Base-by-base conservation (phyloP, 2,888 invertebrate species). In the Leptothorax acervorum region DNA sequence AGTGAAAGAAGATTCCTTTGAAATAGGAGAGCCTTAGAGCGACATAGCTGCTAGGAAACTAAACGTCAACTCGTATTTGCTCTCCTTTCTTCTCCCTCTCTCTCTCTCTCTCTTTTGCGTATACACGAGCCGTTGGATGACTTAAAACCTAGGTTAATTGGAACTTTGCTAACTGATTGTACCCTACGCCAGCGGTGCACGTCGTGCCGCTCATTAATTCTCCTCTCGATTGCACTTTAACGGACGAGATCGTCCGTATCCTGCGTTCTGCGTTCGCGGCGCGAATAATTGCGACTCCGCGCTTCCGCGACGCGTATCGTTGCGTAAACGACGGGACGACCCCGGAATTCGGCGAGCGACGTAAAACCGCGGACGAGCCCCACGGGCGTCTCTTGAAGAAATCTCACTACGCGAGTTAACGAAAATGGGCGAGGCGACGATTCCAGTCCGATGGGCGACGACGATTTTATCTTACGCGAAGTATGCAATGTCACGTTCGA, bases 141-240 rank as follows among this genome's bases (percentile, higher is more conserved):
- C 86, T 88, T 88, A 87, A 87, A 89, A 91, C 88, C 92, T 89
- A 92, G 82, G 90, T 90, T 91, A 91, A 93, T 92, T 92, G 92
- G 91, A 93, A 93, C 92, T 94, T 93, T 92, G 85, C 92, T 93
- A 92, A 93, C 92, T 92, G 92, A 94, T 94, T 94, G 94, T 94
- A 93, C 93, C 93, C 93, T 93, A 93, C 91, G 93, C 94, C 92
- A 92, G 92, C 92, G 93, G 93, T 92, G 92, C 93, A 91, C 86
- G 82, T 84, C 87, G 88, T 87, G 81, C 60, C 83, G 83, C 65
- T 90, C 90, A 89, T 90, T 90, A 90, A 90, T 90, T 89, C 88
- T 87, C 85, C 83, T 88, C 88, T 89, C 89, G 90, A 90, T 87
- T 90, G 90, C 90, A 89, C 90, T 87, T 90, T 89, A 85, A 87